Conservation (phyloP, 2,888 invertebrate genomes). For the Tinea semifulvella region DNA sequence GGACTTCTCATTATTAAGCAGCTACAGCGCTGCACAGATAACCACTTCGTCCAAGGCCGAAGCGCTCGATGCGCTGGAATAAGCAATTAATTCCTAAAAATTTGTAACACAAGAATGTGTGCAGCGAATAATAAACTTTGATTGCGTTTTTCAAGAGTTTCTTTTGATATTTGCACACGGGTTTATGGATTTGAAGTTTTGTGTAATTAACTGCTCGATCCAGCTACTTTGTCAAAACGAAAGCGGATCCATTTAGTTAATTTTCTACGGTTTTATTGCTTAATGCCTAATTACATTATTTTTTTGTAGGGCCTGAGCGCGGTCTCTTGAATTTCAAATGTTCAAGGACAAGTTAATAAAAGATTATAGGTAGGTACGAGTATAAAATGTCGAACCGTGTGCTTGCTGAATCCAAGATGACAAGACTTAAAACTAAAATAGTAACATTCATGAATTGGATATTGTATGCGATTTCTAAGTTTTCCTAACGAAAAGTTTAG, state of each 20-base stretch:
- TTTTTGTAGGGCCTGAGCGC: background rate
- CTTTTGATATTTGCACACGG: too few relatives aligned
- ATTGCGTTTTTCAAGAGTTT: background rate
- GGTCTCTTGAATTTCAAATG: conserved; percentile 1
- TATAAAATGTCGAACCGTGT: too few relatives aligned
- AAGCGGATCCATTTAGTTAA: background rate
- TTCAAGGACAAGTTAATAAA: conserved; percentile 2
- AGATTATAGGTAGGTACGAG: too few relatives aligned
- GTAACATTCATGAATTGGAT: too few relatives aligned
- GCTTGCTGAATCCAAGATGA: too few relatives aligned
- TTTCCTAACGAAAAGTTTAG: too few relatives aligned
- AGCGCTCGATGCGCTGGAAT: background rate
- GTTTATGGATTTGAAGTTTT: conserved; percentile 1
- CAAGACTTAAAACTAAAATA: too few relatives aligned
- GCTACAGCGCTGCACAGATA: background rate
- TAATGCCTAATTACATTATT: background rate
- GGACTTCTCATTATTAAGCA: background rate
- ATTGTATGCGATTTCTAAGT: too few relatives aligned
- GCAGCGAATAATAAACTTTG: conserved; percentile 6
- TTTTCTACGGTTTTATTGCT: background rate
- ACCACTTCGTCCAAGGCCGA: background rate
- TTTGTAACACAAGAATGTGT: conserved; percentile 6
- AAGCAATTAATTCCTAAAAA: conserved; percentile 4
- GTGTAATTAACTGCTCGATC: background rate
- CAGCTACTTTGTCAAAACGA: conserved; percentile 5